Evolutionary conservation across 2,797 vertebrate genomes (phyloP).

Genomic region (Sebastes flavidus): DNA sequence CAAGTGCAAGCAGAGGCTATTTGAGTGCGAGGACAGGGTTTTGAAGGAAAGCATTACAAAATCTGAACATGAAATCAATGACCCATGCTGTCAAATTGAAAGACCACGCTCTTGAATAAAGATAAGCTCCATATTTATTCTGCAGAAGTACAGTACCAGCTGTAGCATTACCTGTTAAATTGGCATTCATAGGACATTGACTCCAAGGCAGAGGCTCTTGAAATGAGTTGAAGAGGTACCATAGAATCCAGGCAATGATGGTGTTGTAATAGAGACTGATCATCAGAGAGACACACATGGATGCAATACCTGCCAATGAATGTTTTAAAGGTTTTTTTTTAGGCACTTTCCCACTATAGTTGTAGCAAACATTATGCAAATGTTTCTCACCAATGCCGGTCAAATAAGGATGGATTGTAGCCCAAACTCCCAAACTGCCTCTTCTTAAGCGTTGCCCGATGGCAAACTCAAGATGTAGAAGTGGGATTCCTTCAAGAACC

Average conservation of each 20-base stretch:
- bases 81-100: too few species aligned
- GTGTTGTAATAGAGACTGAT: conserved; percentile 92
- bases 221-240: conserved; percentile 96
- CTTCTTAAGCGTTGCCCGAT: conserved; percentile 90
- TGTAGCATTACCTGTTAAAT: conserved; percentile 80
- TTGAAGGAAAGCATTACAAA: too few species aligned
- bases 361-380: not conserved
- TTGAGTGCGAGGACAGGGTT: too few species aligned
- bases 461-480: conserved; percentile 91
- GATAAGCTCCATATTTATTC: not conserved
- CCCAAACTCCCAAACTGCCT: conserved; percentile 88
- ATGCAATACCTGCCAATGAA: conserved; percentile 83
- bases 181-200: conserved; percentile 82
- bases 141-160: accelerated
- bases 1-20: too few species aligned
- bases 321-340: not conserved
- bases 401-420: conserved; percentile 86
- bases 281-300: conserved; percentile 89
- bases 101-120: too few species aligned
- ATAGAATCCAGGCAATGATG: conserved; percentile 92
- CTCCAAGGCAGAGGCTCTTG: conserved; percentile 92
- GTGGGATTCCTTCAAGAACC: conserved; percentile 89
- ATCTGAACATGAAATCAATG: too few species aligned
- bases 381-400: conserved; percentile 86
- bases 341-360: not conserved